These are phyloP conservation scores for Sphenopsis melanotis DNA, from an alignment of 2,797 vertebrate species.

Conservation along the genomic window DNA sequence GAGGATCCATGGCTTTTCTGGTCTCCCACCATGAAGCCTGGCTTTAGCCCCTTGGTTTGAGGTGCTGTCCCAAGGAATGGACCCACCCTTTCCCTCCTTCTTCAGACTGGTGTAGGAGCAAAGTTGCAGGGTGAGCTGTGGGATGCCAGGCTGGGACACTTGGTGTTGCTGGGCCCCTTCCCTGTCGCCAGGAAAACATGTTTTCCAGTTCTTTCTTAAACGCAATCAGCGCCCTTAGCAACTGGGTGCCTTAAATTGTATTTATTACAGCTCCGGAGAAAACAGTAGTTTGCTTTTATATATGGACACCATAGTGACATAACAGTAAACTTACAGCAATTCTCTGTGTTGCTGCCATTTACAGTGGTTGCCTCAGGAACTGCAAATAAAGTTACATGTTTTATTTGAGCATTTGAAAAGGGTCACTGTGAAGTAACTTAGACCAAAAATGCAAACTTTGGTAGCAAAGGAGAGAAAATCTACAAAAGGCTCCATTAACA, in stretches of 20 bases:
- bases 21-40: neutral
- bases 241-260: conserved; percentile 42
- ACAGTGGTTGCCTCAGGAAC: conserved; percentile 63
- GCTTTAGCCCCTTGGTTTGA: neutral
- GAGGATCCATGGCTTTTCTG: neutral
- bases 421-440: conserved; percentile 17
- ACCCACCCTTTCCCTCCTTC: neutral
- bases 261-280: conserved; percentile 56
- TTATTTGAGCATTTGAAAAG: conserved; percentile 46
- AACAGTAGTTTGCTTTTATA: conserved; percentile 64
- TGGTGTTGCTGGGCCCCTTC: neutral
- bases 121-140: neutral
- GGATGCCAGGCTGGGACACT: neutral
- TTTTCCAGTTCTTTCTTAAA: conserved; percentile 10
- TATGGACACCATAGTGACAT: conserved; percentile 68
- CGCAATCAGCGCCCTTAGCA: conserved; percentile 18
- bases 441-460: conserved; percentile 2
- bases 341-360: conserved; percentile 54
- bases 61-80: fast-evolving
- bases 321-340: conserved; percentile 65
- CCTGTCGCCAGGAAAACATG: neutral
- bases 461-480: neutral
- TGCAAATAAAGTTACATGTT: conserved; percentile 54
- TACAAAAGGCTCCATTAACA: neutral
- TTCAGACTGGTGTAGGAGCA: neutral